Conservation (phyloP, 2,888 invertebrate species). For the Xylota segnis region DNA sequence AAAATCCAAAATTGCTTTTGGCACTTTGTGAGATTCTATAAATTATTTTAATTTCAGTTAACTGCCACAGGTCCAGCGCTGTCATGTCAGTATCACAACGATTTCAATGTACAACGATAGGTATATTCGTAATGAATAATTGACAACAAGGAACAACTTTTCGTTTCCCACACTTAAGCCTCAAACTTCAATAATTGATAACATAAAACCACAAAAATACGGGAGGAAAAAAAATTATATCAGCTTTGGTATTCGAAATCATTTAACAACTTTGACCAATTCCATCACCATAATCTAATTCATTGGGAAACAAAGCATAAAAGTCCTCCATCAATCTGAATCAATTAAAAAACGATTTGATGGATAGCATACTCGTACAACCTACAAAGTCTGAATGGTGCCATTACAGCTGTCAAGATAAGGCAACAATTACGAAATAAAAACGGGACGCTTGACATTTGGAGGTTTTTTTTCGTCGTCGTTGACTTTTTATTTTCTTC, state of each 20-base stretch:
- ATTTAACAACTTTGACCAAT: slow-evolving; percentile 50
- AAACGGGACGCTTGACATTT: slow-evolving; percentile 56
- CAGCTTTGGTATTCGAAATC: slow-evolving; percentile 51
- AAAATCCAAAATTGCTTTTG: slow-evolving; percentile 75
- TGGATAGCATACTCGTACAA: slow-evolving; percentile 44
- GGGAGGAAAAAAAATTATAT: slow-evolving; percentile 22
- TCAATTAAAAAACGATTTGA: slow-evolving; percentile 76
- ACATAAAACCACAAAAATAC: slow-evolving; percentile 39
- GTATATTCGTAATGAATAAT: slow-evolving; percentile 49
- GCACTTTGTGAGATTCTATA: slow-evolving; percentile 71
- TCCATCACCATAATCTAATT: slow-evolving; percentile 18
- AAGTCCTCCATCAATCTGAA: slow-evolving; percentile 69
- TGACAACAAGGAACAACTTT: slow-evolving; percentile 63
- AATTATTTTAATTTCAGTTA: slow-evolving; percentile 70
- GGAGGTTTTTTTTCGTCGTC: slow-evolving; percentile 42
- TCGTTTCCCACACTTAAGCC: slow-evolving; percentile 44
- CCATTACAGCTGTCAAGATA: slow-evolving; percentile 72
- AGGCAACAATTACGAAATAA: slow-evolving; percentile 69
- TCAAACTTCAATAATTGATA: slow-evolving; percentile 22
- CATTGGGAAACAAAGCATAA: slow-evolving; percentile 36
- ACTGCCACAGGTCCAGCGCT: slow-evolving; percentile 62
- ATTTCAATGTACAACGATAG: background rate
- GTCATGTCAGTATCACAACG: slow-evolving; percentile 51
- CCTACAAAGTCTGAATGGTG: slow-evolving; percentile 53
- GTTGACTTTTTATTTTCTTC: slow-evolving; percentile 73